Evolutionary conservation across 2,113 vertebrate species (phyloP), one percentile per base, ranked within the genome.

Genomic region (Thalassoma bifasciatum): DNA sequence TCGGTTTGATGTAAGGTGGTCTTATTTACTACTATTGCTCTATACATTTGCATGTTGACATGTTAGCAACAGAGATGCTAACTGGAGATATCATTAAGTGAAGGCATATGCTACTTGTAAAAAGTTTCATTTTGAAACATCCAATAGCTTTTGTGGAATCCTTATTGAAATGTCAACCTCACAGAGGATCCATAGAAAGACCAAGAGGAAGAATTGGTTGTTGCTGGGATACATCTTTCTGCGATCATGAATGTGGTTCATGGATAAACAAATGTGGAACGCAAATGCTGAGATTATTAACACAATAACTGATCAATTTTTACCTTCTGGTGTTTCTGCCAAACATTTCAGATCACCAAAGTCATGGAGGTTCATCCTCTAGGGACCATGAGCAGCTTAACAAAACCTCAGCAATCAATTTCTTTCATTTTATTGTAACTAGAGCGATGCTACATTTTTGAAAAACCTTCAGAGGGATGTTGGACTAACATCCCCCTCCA

Each of bases 401-500:
- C 26, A 38, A 60, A 50, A 21, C 17, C 56, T 12, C 13, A 8
- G 16, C 17, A 46, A 44, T 64, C 34, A 6, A 13, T 68, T 8
- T 47, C 8, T 66, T 61, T 56, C 10, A 17, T 68, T 59, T 49
- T 46, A 17, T 73, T 59, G 37, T 56, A 72, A 49, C 19, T 50
- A 17, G 34, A 70, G 54, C 8, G 0, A 80, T 76, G 40, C 40
- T 76, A 63, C 64, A 63, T 40, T 53, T 81, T 71, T 60, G 49
- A 63, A 73, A 81, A 75, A 54, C 19, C 40, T 47, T 38, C 60
- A 61, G 64, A 57, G 72, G 65, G 66, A 77, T 14, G 64, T 67
- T 77, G 66, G 63, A 60, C 59, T 84, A 67, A 72, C 78, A 59
- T 23, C 59, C 78, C 58, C 54, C 79, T 63, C 75, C 58, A 67